These are phyloP conservation scores for Sminthurinus aureus DNA, from an alignment of 2,888 invertebrate genomes.

Conservation along the genomic window DNA sequence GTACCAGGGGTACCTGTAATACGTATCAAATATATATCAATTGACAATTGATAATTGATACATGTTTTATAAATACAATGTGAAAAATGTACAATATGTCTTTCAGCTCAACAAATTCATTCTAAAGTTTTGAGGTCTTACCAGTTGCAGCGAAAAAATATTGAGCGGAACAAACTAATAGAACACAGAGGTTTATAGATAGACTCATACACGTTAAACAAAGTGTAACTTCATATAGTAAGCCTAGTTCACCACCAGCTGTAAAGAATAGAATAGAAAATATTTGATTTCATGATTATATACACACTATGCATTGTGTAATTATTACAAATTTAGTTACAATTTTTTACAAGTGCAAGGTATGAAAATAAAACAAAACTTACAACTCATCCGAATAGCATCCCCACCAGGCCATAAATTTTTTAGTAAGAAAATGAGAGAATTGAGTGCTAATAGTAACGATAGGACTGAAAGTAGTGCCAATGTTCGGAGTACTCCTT, in stretches of 20 bases:
- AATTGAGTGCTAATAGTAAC: conserved; percentile 58
- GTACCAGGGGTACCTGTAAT: conserved; percentile 56
- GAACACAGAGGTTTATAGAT: conserved; percentile 59
- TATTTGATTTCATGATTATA: background rate
- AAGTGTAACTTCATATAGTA: conserved; percentile 59
- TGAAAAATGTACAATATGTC: background rate
- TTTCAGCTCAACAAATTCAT: background rate
- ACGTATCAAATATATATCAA: background rate
- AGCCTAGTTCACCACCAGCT: conserved; percentile 55
- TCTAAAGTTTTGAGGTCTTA: conserved; percentile 37
- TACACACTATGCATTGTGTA: background rate
- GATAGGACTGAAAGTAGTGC: conserved; percentile 57
- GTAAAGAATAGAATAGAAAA: conserved; percentile 8
- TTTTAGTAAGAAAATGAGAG: conserved; percentile 57
- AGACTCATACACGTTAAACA: conserved; percentile 59
- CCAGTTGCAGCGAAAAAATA: conserved; percentile 55
- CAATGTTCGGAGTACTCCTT: conserved; percentile 58
- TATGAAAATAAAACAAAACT: background rate
- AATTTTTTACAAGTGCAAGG: background rate
- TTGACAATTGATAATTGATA: background rate
- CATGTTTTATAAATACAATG: background rate
- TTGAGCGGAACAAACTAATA: conserved; percentile 58
- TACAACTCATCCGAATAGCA: conserved; percentile 6
- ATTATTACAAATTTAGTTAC: background rate
- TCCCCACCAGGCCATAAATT: conserved; percentile 36